phyloP scores from a whole-genome alignment of 1,140 invertebrate genomes.

The Anastatus disparis region DNA sequence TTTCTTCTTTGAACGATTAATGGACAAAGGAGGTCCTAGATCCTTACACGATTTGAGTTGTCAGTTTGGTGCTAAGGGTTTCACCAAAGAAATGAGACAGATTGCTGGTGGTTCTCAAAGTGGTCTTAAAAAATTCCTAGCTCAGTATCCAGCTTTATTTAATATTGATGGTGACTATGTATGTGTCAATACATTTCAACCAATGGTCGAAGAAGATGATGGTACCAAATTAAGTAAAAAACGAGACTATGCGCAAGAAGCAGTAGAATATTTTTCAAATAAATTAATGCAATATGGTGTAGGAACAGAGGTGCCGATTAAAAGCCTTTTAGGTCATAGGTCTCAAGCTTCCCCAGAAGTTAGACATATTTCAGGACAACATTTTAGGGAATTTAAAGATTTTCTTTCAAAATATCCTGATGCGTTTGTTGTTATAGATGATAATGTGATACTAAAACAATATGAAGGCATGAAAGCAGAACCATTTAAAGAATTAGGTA shows the following conservation, averaged over 20 bases:
- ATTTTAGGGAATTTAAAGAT: slow-evolving; percentile 93
- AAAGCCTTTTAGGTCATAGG: slow-evolving; percentile 90
- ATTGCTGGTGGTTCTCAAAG: slow-evolving; percentile 94
- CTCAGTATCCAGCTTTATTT: slow-evolving; percentile 92
- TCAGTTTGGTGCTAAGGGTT: slow-evolving; percentile 95
- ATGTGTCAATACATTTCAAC: slow-evolving; percentile 82
- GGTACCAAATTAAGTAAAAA: slow-evolving; percentile 68
- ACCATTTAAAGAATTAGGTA: slow-evolving; percentile 61
- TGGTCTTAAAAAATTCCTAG: slow-evolving; percentile 90
- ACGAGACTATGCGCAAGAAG: slow-evolving; percentile 90
- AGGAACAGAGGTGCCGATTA: slow-evolving; percentile 91
- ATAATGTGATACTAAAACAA: slow-evolving; percentile 80
- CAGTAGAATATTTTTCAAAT: slow-evolving; percentile 93
- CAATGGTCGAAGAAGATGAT: slow-evolving; percentile 64
- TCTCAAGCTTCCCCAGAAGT: slow-evolving; percentile 95
- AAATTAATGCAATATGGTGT: slow-evolving; percentile 90
- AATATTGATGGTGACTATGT: slow-evolving; percentile 92
- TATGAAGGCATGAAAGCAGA: slow-evolving; percentile 69
- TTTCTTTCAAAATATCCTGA: slow-evolving; percentile 88
- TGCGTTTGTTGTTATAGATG: slow-evolving; percentile 88
- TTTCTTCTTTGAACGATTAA: slow-evolving; percentile 94
- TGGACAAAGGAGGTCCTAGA: slow-evolving; percentile 93
- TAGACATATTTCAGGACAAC: slow-evolving; percentile 92
- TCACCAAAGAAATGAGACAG: slow-evolving; percentile 94
- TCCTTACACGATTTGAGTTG: slow-evolving; percentile 96